Conservation (phyloP, 2,888 invertebrate genomes). For the Pristionchus exspectatus region DNA sequence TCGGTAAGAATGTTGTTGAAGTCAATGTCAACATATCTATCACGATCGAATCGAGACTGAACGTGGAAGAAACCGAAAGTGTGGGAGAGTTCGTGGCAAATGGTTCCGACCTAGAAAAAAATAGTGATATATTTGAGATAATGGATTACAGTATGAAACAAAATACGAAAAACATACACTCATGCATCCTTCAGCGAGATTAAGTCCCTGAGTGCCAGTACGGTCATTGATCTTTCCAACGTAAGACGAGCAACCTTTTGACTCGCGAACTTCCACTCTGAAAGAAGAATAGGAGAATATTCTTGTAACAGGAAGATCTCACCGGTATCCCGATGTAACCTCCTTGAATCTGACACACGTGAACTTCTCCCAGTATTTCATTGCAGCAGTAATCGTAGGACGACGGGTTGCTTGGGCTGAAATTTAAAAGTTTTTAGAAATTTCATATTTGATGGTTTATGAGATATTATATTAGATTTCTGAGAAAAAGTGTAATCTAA, state of each 20-base stretch:
- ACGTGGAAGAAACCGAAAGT: constrained; percentile 51
- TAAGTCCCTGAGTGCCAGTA: constrained; percentile 6
- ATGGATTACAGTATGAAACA: background rate
- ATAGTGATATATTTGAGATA: background rate
- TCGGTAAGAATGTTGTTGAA: constrained; percentile 8
- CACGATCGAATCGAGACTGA: constrained; percentile 46
- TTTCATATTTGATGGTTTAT: too few relatives aligned
- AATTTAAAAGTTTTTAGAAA: background rate
- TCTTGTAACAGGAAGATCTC: background rate
- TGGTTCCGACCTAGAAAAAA: background rate
- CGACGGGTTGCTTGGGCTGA: background rate
- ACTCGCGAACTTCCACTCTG: constrained; percentile 24
- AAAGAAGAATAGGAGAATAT: background rate
- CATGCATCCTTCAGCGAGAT: constrained; percentile 16
- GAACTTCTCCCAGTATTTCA: constrained; percentile 48
- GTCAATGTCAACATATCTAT: constrained; percentile 42
- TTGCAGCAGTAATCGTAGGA: background rate
- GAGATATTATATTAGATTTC: background rate
- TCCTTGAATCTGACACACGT: constrained; percentile 40
- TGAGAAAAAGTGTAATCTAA: background rate
- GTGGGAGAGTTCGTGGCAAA: constrained; percentile 47
- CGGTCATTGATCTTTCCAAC: constrained; percentile 42
- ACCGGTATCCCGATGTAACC: constrained; percentile 10
- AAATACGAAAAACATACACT: background rate
- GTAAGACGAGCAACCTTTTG: constrained; percentile 36